phyloP scores from a whole-genome alignment of 2,113 vertebrate species.

The Cyanocitta stelleri region DNA sequence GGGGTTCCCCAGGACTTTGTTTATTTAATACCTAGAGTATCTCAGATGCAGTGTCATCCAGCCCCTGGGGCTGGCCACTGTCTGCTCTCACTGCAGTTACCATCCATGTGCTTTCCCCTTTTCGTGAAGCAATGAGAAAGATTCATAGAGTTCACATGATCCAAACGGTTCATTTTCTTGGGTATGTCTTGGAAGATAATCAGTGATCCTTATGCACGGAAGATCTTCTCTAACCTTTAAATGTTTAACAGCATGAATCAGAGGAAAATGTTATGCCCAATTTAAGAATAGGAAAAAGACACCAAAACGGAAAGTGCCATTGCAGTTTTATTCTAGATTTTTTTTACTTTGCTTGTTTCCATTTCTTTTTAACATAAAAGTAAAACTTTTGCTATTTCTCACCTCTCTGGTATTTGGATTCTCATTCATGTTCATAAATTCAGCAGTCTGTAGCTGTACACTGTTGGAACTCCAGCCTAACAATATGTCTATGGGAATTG shows the following conservation, averaged over 20 bases:
- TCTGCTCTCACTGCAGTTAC: neutral
- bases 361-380: neutral
- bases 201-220: neutral
- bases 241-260: neutral
- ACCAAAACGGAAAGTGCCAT: neutral
- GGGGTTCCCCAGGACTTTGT: neutral
- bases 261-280: neutral
- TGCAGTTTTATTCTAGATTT: neutral
- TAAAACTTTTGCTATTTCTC: neutral
- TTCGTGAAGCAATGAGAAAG: neutral
- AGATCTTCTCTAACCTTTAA: neutral
- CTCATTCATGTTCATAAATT: neutral
- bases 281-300: neutral
- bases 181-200: neutral
- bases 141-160: fast-evolving
- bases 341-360: neutral
- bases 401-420: neutral
- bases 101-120: neutral
- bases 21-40: neutral
- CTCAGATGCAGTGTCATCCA: neutral
- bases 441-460: neutral
- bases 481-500: neutral
- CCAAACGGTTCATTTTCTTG: neutral
- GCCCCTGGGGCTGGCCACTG: neutral
- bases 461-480: neutral